These are phyloP conservation scores for Motacilla alba DNA, from an alignment of 2,113 vertebrate genomes.

Conservation along the genomic window DNA sequence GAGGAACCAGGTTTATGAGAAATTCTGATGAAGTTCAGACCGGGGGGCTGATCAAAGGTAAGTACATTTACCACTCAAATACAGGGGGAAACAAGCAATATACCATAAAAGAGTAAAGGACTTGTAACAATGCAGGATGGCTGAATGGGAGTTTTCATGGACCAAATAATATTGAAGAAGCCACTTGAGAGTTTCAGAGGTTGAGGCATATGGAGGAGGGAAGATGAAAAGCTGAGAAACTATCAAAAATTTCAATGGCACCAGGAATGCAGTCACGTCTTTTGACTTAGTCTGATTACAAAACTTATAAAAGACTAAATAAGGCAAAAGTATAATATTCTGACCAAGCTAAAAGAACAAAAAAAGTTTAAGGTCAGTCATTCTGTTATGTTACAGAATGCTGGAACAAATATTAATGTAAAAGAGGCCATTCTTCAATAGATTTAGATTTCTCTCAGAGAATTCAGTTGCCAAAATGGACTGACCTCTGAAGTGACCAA, in stretches of 20 bases:
- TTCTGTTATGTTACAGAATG: background rate
- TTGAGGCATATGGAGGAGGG: background rate
- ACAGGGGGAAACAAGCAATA: background rate
- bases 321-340: background rate
- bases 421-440: background rate
- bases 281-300: background rate
- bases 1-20: background rate
- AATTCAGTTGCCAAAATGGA: background rate
- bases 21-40: background rate
- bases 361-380: background rate
- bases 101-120: background rate
- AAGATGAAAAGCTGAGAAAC: background rate
- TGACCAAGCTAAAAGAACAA: background rate
- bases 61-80: background rate
- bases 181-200: background rate
- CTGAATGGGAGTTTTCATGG: background rate
- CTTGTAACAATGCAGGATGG: background rate
- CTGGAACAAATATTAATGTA: background rate
- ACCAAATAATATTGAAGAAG: background rate
- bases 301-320: background rate
- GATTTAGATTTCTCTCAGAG: background rate
- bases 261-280: background rate
- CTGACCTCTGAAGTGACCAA: background rate
- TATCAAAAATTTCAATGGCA: background rate
- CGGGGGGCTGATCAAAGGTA: background rate